Evolutionary conservation across 1,140 invertebrate species (phyloP).

Genomic region (Orius laevigatus): DNA sequence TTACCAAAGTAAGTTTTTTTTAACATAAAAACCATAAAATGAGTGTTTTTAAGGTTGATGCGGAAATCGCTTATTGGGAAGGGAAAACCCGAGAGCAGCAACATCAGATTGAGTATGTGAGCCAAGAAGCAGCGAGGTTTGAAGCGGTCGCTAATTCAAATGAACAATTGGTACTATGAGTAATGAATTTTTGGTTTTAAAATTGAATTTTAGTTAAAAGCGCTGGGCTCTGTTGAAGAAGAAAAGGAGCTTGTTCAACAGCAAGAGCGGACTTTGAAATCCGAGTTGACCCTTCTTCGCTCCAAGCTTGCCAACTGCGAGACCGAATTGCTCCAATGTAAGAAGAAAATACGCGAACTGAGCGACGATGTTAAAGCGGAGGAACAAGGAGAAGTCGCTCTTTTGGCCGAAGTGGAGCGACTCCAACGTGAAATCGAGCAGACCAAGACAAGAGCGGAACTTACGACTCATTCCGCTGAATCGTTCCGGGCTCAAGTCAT

Average conservation of each 20-base stretch:
- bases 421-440: slow-evolving; percentile 67
- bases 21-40: background rate
- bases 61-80: slow-evolving; percentile 79
- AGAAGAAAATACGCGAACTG: slow-evolving; percentile 62
- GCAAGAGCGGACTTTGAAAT: slow-evolving; percentile 69
- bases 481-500: slow-evolving; percentile 56
- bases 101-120: slow-evolving; percentile 62
- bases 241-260: slow-evolving; percentile 76
- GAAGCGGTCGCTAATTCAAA: slow-evolving; percentile 55
- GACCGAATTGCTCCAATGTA: slow-evolving; percentile 71
- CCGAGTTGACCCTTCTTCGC: slow-evolving; percentile 62
- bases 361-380: slow-evolving; percentile 43
- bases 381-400: slow-evolving; percentile 53
- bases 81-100: slow-evolving; percentile 70
- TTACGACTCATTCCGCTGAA: slow-evolving; percentile 62
- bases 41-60: slow-evolving; percentile 47
- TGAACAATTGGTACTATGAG: slow-evolving; percentile 48
- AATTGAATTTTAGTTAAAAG: slow-evolving; percentile 39
- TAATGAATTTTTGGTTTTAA: too few relatives aligned
- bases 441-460: slow-evolving; percentile 61
- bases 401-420: slow-evolving; percentile 61
- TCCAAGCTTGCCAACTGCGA: slow-evolving; percentile 76
- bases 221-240: slow-evolving; percentile 63
- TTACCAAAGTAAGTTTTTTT: slow-evolving; percentile 50
- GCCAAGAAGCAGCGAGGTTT: slow-evolving; percentile 61